Evolutionary conservation across 2,113 vertebrate species (phyloP).

Genomic region (Ranitomeya variabilis): DNA sequence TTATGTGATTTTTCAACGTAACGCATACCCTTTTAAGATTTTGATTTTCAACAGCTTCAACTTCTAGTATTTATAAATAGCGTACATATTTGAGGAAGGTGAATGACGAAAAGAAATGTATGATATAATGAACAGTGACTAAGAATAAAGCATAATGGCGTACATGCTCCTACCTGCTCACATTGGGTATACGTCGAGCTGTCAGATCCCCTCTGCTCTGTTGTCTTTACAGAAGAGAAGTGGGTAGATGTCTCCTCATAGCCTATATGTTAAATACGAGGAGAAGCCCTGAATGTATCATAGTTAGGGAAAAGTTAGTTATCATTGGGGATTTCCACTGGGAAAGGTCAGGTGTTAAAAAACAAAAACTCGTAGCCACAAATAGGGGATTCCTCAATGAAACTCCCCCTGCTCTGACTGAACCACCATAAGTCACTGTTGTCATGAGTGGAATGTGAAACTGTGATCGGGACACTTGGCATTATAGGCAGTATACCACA

Average conservation of each 20-base stretch:
- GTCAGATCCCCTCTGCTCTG: neutral
- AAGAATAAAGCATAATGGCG: neutral
- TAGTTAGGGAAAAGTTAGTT: neutral
- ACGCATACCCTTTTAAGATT: too few relatives aligned
- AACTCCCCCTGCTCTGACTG: neutral
- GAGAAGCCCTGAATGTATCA: neutral
- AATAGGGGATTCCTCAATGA: neutral
- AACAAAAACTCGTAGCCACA: neutral
- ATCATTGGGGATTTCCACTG: neutral
- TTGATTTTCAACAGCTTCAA: too few relatives aligned
- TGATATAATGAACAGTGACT: neutral
- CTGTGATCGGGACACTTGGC: neutral
- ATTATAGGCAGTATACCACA: neutral
- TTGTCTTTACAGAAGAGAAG: neutral
- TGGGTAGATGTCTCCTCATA: too few relatives aligned
- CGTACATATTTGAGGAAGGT: neutral
- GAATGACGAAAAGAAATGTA: neutral
- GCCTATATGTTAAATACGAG: too few relatives aligned
- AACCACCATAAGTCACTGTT: neutral
- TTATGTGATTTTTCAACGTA: too few relatives aligned
- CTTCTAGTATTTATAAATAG: too few relatives aligned
- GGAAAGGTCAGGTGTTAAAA: neutral
- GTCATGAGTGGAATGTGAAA: neutral
- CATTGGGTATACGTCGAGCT: neutral
- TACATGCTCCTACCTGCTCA: neutral